Conservation (phyloP, 2,888 invertebrate species). For the Timema podura region DNA sequence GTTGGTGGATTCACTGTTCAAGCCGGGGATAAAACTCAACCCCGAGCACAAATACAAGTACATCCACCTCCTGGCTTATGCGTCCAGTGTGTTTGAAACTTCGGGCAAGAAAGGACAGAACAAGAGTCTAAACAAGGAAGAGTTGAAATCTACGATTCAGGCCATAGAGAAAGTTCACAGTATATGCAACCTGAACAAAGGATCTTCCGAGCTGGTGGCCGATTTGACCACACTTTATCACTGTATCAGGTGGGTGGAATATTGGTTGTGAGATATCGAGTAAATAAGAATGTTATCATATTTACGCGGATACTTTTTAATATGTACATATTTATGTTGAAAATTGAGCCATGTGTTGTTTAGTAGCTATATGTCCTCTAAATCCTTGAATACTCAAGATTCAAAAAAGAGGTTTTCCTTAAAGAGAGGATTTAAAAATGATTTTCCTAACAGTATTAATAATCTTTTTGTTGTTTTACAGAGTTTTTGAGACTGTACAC, state of each 20-base stretch:
- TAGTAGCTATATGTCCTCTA: conserved; percentile 3
- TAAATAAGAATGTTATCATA: neutral
- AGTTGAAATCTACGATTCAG: conserved; percentile 83
- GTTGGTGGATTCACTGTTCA: conserved; percentile 89
- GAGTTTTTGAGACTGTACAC: too few species aligned
- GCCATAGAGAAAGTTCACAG: conserved; percentile 88
- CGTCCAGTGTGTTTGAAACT: conserved; percentile 87
- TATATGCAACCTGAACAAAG: conserved; percentile 85
- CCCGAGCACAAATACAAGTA: conserved; percentile 97
- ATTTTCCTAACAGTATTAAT: too few species aligned
- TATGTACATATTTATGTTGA: neutral
- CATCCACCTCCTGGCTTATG: conserved; percentile 89
- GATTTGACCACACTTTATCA: conserved; percentile 88
- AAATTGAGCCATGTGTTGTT: neutral
- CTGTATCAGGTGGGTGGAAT: conserved; percentile 65
- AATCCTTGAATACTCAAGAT: conserved; percentile 16
- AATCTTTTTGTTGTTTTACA: too few species aligned
- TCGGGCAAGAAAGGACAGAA: conserved; percentile 60
- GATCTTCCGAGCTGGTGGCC: conserved; percentile 88
- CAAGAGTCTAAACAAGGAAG: conserved; percentile 74
- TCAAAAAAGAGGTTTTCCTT: too few species aligned
- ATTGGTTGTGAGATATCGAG: conserved; percentile 15
- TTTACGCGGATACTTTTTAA: too few species aligned
- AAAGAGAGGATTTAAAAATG: too few species aligned
- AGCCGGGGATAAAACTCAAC: conserved; percentile 89